Evolutionary conservation across 2,888 invertebrate genomes (phyloP).

Genomic region (Mallateleia sp.): DNA sequence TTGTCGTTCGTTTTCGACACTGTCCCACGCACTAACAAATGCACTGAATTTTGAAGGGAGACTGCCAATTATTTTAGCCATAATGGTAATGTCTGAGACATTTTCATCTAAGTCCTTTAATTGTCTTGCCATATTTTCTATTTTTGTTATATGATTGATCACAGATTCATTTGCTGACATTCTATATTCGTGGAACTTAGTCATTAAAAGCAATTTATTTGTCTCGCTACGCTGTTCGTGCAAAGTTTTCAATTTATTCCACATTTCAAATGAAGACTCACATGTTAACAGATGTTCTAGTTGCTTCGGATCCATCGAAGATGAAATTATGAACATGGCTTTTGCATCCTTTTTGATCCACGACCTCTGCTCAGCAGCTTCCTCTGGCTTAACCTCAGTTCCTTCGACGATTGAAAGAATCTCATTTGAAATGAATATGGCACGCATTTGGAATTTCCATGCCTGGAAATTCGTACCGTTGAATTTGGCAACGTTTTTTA

Average conservation of each 20-base stretch:
- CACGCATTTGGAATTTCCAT: conserved; percentile 49
- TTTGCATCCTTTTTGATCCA: too few species aligned
- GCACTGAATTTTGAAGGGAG: conserved; percentile 73
- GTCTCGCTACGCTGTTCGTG: conserved; percentile 33
- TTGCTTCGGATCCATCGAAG: conserved; percentile 53
- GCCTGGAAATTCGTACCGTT: conserved; percentile 50
- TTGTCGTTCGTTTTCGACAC: conserved; percentile 66
- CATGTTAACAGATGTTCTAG: conserved; percentile 40
- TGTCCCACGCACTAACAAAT: conserved; percentile 76
- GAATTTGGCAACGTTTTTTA: conserved; percentile 34
- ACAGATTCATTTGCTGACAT: background rate
- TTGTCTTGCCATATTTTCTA: conserved; percentile 10
- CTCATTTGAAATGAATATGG: conserved; percentile 40
- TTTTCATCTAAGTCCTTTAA: conserved; percentile 69
- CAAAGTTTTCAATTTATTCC: conserved; percentile 4
- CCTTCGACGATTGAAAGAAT: conserved; percentile 43
- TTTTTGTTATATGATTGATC: background rate
- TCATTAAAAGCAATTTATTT: conserved; percentile 26
- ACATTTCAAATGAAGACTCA: conserved; percentile 19
- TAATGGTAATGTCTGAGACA: conserved; percentile 70
- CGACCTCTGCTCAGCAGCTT: conserved; percentile 49
- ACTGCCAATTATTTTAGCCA: conserved; percentile 79
- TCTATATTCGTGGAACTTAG: background rate
- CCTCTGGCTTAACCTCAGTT: conserved; percentile 26
- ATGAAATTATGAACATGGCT: too few species aligned